Conservation (phyloP, 2,113 vertebrate species). For the Chlamydotis undulata region DNA sequence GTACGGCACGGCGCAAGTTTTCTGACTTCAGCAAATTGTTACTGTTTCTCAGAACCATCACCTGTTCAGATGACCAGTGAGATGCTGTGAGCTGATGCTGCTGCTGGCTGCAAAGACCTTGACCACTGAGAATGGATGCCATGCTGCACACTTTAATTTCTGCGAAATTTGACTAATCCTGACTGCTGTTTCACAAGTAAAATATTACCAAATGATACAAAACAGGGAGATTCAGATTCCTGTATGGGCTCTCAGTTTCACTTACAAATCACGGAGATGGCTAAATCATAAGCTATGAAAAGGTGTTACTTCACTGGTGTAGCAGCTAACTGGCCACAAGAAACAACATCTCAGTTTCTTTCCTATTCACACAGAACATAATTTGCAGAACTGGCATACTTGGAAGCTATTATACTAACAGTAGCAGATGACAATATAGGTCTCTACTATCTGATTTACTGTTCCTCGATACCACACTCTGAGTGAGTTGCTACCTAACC, state of each 20-base stretch:
- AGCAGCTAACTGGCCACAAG: not conserved
- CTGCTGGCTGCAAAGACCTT: not conserved
- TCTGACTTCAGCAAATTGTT: not conserved
- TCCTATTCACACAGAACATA: not conserved
- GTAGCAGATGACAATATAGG: not conserved
- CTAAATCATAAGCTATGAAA: not conserved
- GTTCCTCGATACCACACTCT: not conserved
- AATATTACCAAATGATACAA: not conserved
- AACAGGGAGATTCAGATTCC: not conserved
- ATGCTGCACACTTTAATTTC: not conserved
- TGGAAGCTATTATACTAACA: not conserved
- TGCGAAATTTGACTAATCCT: not conserved
- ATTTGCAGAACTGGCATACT: not conserved
- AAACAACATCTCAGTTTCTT: not conserved
- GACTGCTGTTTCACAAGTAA: not conserved
- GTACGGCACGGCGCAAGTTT: not conserved
- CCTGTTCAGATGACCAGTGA: not conserved
- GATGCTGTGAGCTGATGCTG: not conserved
- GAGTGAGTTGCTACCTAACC: not conserved
- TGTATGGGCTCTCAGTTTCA: not conserved
- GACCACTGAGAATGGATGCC: accelerated
- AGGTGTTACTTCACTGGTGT: not conserved
- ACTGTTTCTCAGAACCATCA: not conserved
- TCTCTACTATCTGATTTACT: not conserved
- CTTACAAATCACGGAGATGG: not conserved